Base-by-base conservation (phyloP, 2,797 vertebrate species). In the Pteronotus mesoamericanus region DNA sequence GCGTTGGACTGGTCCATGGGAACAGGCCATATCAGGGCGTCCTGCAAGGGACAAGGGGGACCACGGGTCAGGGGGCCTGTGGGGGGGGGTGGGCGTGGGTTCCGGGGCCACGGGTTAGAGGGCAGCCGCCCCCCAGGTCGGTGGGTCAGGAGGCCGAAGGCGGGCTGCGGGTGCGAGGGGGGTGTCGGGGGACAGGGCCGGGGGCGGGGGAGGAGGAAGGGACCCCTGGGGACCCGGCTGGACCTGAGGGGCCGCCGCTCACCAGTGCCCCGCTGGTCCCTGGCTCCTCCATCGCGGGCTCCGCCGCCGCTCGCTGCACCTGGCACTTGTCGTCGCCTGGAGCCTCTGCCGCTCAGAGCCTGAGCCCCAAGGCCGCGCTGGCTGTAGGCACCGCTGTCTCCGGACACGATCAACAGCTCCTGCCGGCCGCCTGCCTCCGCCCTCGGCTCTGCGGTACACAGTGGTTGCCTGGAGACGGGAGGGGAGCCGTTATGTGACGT, bases 1-100 rank as follows among this genome's bases (percentile, higher is more conserved):
- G 29, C 59, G 29, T 6, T 11, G 12, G 59, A 32, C 11, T 0
- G 29, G 11, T 3, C 29, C 59, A 61, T 32, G 24, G 57, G 29
- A 26, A 12, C 4, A 26, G 29, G 6, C 11, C 5, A 5, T 2
- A 11, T 15, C 12, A 9, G 2, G 32, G n/a, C 6, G 15, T n/a
- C 32, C 29, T n/a, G 29, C 59, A 11, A n/a, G 32, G 6, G 1
- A 61, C 5, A 61, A 64, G 32, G 32, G 61, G 12, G 59, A 32
- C 61, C 14, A 14, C 6, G 0, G 32, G 29, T 7, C 7, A 64
- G 15, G 32, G 59, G 53, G 53, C 21, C 48, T 44, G 51, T 1
- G 48, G 48, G 48, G 48, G 48, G 48, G 51, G 48, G 48, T 51
- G 48, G 44, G 44, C 44, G 44, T 44, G 44, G 9, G 6, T 44